Base-by-base conservation (phyloP, 2,888 invertebrate genomes). In the Epinotia nisella region DNA sequence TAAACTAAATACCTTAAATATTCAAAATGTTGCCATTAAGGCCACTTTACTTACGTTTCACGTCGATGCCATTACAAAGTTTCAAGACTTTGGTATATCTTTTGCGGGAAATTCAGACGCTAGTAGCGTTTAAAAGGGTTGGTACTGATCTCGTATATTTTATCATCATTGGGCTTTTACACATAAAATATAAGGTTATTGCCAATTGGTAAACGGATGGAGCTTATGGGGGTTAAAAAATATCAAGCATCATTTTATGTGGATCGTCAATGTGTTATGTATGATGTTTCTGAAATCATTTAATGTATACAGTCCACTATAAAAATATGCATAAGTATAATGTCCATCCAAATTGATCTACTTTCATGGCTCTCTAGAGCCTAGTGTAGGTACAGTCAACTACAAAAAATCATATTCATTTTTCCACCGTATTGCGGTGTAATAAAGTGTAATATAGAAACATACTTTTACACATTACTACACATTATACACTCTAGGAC, bases 21-120 rank as follows among this genome's bases (percentile, higher is more conserved):
- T 73, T 67, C 67, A 70, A 70, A 70, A 62, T 76, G 76, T 76
- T 76, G 79, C 80, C 83, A 84, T 85, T 83, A 87, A 79, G 78
- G 79, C 76, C 80, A 81, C 83, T 89, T 84, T 78, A 80, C 77
- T 79, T 70, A 78, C 81, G 76, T 73, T 78, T 80, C 88, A 87
- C 88, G 87, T 85, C 83, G 82, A 71, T 68, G 80, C 85, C 86
- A 87, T 90, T 87, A 87, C 78, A 82, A 88, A 89, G 82, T 88
- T 89, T 84, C 84, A 83, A 84, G 74, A 78, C 82, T 82, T 70
- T 49, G 45, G 45, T 49, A 83, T 79, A 78, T 80, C 80, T 81
- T 82, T 80, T 76, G 75, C 74, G 60, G 70, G 51, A 58, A 74
- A 74, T 70, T 68, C 67, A 76, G 78, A 79, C 79, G 78, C 78